Conservation (phyloP, 2,113 vertebrate genomes). For the Perccottus glenii region DNA sequence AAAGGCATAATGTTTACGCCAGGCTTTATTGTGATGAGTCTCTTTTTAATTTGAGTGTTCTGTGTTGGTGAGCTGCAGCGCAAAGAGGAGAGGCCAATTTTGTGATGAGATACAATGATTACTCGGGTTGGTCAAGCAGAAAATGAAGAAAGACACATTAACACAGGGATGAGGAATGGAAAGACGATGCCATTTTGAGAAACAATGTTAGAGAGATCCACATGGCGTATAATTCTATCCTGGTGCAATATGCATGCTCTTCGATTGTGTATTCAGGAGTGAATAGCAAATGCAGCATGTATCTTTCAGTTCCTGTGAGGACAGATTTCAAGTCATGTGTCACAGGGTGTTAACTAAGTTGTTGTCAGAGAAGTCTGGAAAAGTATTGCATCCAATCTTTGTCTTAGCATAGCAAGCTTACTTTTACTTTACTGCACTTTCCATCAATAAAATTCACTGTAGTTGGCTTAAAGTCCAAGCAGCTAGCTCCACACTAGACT, state of each 20-base stretch:
- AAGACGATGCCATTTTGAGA: constrained; percentile 68
- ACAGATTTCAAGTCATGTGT: constrained; percentile 14
- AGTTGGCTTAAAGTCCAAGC: constrained; percentile 14
- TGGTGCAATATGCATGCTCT: constrained; percentile 33
- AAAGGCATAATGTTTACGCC: constrained; percentile 73
- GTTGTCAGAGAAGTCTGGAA: background rate
- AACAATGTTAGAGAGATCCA: constrained; percentile 48
- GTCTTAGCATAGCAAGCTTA: background rate
- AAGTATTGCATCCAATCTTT: background rate
- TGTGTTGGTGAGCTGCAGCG: constrained; percentile 62
- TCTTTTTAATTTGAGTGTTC: constrained; percentile 74
- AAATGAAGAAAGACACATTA: constrained; percentile 80
- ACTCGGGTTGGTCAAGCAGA: constrained; percentile 76
- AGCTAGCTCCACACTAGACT: constrained; percentile 27
- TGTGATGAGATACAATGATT: constrained; percentile 75
- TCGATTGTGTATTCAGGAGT: constrained; percentile 11
- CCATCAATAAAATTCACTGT: background rate
- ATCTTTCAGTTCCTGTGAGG: constrained; percentile 32
- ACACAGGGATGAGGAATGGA: constrained; percentile 70
- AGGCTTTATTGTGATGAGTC: constrained; percentile 76
- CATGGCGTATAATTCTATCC: constrained; percentile 22
- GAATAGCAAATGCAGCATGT: constrained; percentile 17
- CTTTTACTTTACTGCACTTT: background rate
- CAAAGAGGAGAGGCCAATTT: constrained; percentile 59
- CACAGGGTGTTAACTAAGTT: constrained; percentile 22